Conservation (phyloP, 2,797 vertebrate species). For the Geotrypetes seraphini region DNA sequence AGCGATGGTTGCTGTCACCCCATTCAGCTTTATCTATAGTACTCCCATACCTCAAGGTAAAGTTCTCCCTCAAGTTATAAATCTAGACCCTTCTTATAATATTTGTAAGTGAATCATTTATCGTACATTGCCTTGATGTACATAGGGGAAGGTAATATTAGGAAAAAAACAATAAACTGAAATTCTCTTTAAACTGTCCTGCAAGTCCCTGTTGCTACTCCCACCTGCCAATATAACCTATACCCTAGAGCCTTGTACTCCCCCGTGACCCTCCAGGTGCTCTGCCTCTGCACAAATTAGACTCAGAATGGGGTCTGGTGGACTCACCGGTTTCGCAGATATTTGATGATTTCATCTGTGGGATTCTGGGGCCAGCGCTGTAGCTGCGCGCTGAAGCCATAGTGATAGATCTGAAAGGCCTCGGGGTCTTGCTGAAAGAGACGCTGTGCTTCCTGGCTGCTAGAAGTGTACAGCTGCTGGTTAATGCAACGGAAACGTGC, state of each 20-base stretch:
- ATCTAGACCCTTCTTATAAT: no score
- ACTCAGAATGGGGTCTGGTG: no score
- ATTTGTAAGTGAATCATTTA: no score
- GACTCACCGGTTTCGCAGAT: constrained; percentile 68
- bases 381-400: constrained; percentile 75
- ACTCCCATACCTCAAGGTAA: no score
- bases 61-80: no score
- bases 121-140: no score
- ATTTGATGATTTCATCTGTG: constrained; percentile 63
- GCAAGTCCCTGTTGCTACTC: not conserved
- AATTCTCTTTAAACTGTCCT: not conserved
- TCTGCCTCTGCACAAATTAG: no score
- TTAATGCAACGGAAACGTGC: constrained; percentile 88
- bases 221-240: no score
- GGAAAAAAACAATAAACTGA: not conserved
- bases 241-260: no score
- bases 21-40: no score
- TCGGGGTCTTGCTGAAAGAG: constrained; percentile 74
- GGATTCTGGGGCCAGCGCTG: constrained; percentile 78
- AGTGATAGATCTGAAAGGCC: constrained; percentile 75
- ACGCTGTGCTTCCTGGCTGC: constrained; percentile 59
- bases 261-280: no score
- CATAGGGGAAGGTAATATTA: not conserved
- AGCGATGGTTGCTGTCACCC: no score
- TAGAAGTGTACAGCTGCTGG: constrained; percentile 69